Evolutionary conservation across 2,797 vertebrate species (phyloP).

Genomic region (Myripristis murdjan): DNA sequence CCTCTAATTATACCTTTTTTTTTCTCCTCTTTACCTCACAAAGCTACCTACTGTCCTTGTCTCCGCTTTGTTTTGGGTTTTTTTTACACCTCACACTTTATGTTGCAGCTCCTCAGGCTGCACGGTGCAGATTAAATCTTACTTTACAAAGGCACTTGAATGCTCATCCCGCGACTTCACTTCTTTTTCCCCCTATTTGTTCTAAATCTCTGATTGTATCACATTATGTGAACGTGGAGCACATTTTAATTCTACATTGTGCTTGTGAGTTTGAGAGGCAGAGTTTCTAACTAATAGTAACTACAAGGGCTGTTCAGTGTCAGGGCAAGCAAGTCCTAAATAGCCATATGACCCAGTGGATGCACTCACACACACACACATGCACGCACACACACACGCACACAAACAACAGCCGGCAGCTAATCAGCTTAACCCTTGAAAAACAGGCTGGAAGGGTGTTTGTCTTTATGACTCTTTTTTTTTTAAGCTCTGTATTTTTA

Average conservation of each 20-base stretch:
- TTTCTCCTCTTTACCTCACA: conserved; percentile 17
- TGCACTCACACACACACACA: conserved; percentile 16
- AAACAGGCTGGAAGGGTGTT: conserved; percentile 54
- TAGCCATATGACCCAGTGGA: background rate
- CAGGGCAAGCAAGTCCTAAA: conserved; percentile 6
- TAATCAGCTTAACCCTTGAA: conserved; percentile 75
- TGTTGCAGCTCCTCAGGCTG: conserved; percentile 30
- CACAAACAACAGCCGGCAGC: conserved; percentile 35
- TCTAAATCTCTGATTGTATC: background rate
- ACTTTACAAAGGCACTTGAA: background rate
- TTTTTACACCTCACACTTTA: background rate
- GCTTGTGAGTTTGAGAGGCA: background rate
- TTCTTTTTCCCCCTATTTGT: background rate
- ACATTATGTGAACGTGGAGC: background rate
- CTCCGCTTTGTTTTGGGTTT: conserved; percentile 14
- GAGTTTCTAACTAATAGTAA: conserved; percentile 17
- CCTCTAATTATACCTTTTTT: conserved; percentile 29
- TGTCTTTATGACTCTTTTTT: conserved; percentile 52
- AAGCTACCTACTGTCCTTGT: conserved; percentile 6
- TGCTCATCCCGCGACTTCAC: too few species aligned
- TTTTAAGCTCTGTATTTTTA: conserved; percentile 15
- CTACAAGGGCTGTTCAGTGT: conserved; percentile 1
- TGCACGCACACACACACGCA: conserved; percentile 16
- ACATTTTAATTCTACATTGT: background rate
- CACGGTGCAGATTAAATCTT: conserved; percentile 29